These are phyloP conservation scores for Argyrosomus regius DNA, from an alignment of 2,797 vertebrate species.

Conservation along the genomic window DNA sequence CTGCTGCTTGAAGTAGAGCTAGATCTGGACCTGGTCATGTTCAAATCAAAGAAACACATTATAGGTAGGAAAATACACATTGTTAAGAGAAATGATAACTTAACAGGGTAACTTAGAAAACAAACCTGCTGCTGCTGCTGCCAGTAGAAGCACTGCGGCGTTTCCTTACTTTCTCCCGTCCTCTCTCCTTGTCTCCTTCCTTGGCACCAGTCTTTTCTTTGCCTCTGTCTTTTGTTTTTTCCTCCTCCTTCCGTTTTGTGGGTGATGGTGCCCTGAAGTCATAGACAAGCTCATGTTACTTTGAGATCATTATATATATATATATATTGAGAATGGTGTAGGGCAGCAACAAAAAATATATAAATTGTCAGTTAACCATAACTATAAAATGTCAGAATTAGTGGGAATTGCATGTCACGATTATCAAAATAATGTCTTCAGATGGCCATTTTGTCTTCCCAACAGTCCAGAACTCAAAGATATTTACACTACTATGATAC, in stretches of 20 bases:
- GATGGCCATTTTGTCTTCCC: background rate
- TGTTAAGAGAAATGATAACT: background rate
- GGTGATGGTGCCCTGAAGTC: slow-evolving; percentile 94
- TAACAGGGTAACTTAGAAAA: background rate
- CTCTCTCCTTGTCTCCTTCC: slow-evolving; percentile 94
- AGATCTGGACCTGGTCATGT: slow-evolving; percentile 81
- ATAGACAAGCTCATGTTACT: background rate
- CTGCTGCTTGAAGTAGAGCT: slow-evolving; percentile 96
- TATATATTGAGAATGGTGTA: background rate
- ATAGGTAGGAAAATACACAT: background rate
- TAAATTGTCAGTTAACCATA: background rate
- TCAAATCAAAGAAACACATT: background rate
- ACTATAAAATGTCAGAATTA: background rate
- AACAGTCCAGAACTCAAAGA: background rate
- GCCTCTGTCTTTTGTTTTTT: slow-evolving; percentile 92
- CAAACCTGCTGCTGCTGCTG: slow-evolving; percentile 95
- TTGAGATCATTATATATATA: background rate
- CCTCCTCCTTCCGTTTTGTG: slow-evolving; percentile 95
- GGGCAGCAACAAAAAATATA: background rate
- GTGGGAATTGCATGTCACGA: background rate
- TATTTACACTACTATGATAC: background rate
- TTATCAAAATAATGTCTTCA: background rate
- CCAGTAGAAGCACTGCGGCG: slow-evolving; percentile 95
- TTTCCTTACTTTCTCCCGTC: slow-evolving; percentile 93
- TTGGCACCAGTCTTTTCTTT: slow-evolving; percentile 93